Percentiles rank a stretch among this genome's conserved stretches.
phyloP scores from a whole-genome alignment of 2,797 vertebrate genomes.

The Tenualosa thibaudeaui region DNA sequence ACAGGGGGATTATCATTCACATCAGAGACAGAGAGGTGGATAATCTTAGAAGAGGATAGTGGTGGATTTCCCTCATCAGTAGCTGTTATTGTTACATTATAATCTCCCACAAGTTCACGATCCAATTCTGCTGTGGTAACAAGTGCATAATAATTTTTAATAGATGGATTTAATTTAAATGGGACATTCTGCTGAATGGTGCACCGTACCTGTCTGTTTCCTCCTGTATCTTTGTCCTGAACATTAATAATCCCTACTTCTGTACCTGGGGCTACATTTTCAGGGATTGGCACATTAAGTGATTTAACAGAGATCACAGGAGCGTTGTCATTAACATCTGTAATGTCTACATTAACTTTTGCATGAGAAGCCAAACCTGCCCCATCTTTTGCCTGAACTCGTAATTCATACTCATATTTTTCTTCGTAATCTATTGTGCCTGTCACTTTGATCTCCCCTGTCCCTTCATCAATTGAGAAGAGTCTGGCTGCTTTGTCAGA shows the following conservation, averaged over 20 bases:
- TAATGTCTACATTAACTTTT: slow-evolving; percentile 58
- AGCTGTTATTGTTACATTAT: slow-evolving; percentile 63
- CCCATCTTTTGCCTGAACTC: slow-evolving; percentile 22
- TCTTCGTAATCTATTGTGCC: slow-evolving; percentile 17
- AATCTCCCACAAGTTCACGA: slow-evolving; percentile 61
- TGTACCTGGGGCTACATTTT: slow-evolving; percentile 49
- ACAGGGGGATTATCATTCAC: slow-evolving; percentile 29
- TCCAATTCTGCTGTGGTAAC: slow-evolving; percentile 56
- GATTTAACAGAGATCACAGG: slow-evolving; percentile 58
- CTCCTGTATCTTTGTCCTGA: slow-evolving; percentile 54
- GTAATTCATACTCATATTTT: not conserved
- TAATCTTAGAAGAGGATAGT: slow-evolving; percentile 52
- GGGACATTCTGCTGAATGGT: slow-evolving; percentile 42
- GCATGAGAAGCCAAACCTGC: not conserved
- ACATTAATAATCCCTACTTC: too few relatives aligned
- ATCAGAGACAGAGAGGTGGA: slow-evolving; percentile 64
- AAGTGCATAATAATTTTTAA: slow-evolving; percentile 56
- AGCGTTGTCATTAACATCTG: slow-evolving; percentile 72
- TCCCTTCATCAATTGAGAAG: slow-evolving; percentile 1
- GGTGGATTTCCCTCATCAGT: slow-evolving; percentile 63
- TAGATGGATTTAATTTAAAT: slow-evolving; percentile 52
- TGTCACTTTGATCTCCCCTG: slow-evolving; percentile 4
- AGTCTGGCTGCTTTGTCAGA: not conserved
- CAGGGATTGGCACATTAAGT: slow-evolving; percentile 43
- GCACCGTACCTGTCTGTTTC: slow-evolving; percentile 50